Evolutionary conservation across 2,113 vertebrate species (phyloP), one percentile per base, ranked within the genome.

Genomic region (Myiagra hebetior): DNA sequence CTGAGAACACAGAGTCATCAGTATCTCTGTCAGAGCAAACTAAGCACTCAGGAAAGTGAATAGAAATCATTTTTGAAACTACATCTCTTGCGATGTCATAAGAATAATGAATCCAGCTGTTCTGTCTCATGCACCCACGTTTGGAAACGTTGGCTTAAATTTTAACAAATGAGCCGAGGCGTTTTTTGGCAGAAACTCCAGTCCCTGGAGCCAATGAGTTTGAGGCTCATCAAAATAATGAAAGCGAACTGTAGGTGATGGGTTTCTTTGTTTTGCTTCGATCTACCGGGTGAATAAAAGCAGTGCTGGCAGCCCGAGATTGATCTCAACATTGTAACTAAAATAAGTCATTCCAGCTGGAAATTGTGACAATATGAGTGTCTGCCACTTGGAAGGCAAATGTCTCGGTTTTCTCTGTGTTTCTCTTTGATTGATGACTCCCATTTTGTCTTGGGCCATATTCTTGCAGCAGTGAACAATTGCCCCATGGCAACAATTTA

Each of bases 151-250:
- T 78, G 49, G 62, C 77, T 80, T 95, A 42, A 94, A 92, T 87
- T 70, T 83, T 87, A 93, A 96, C 50, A 28, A 79, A 88, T 80
- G 78, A 95, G 39, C 10, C 0, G 8, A 53, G 59, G 56, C 10
- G 1, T 50, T 96, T 91, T 96, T 94, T 95, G 87, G 94, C 96
- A 95, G 84, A 59, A 91, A 60, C 60, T 77, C 57, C 75, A 65
- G 15, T 92, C 89, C 86, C 93, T 89, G 80, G 76, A 94, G 94
- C 79, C 91, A 86, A 5, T 75, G 85, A 85, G 75, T 95, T 87
- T 74, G 50, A 91, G 64, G 55, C 75, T 93, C 87, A 90, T 97
- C 94, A 95, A 96, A 96, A 91, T 84, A 94, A 94, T 80, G 85
- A 47, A 94, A 94, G 67, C 0, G 0, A 93, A 79, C 80, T 77